phyloP scores from a whole-genome alignment of 2,797 vertebrate genomes.

The Myotis findleyi region DNA sequence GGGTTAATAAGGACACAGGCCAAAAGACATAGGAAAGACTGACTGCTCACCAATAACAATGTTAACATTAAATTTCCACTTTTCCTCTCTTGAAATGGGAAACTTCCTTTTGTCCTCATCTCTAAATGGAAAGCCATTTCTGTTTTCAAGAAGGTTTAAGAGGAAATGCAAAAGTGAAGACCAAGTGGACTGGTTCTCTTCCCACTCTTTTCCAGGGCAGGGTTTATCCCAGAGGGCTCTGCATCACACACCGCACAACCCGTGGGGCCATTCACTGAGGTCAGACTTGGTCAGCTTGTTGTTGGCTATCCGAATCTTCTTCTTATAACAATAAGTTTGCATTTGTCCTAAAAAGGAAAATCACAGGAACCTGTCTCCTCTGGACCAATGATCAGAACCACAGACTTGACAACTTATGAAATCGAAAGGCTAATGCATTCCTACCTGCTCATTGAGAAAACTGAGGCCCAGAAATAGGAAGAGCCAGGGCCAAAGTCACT shows the following conservation, averaged over 20 bases:
- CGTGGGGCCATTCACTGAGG: not conserved
- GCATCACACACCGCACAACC: not conserved
- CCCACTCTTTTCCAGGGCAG: not conserved
- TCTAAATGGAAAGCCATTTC: not conserved
- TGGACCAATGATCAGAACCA: constrained; percentile 12
- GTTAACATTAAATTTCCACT: constrained; percentile 6
- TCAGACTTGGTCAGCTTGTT: not conserved
- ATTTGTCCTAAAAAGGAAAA: constrained; percentile 30
- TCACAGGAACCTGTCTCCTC: not conserved
- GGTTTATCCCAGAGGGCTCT: not conserved
- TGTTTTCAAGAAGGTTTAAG: not conserved
- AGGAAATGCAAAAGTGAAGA: not conserved
- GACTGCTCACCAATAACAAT: not conserved
- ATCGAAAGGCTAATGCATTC: constrained; percentile 18
- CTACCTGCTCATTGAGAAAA: constrained; percentile 32
- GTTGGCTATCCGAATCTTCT: not conserved
- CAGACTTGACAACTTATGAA: constrained; percentile 6
- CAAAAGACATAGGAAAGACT: constrained; percentile 7
- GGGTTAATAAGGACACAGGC: not conserved
- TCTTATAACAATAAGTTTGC: not conserved
- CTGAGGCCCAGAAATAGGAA: not conserved
- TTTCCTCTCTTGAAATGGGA: not conserved
- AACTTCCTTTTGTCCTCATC: not conserved
- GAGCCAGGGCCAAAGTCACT: not conserved
- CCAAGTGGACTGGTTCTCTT: not conserved